Conservation (phyloP, 1,140 invertebrate species). For the Andrena cerasifolii region DNA sequence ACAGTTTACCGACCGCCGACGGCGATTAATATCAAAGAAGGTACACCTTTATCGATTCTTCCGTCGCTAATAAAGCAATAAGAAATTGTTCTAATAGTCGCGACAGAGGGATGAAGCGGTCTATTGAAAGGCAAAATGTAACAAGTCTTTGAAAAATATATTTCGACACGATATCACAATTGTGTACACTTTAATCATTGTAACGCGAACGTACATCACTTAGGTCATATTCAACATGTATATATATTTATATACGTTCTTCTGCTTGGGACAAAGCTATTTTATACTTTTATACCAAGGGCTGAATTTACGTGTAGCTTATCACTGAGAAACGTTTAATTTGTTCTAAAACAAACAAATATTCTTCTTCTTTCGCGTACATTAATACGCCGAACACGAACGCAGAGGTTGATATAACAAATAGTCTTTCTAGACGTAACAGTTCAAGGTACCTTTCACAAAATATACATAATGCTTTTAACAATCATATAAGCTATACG, state of each 20-base stretch:
- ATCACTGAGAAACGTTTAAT: background rate
- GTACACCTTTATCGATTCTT: constrained; percentile 13
- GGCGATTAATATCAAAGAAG: constrained; percentile 23
- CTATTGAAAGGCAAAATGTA: constrained; percentile 24
- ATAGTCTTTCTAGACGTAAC: constrained; percentile 45
- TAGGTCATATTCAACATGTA: constrained; percentile 12
- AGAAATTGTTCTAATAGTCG: background rate
- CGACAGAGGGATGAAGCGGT: constrained; percentile 7
- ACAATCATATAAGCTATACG: constrained; percentile 48
- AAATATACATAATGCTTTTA: constrained; percentile 55
- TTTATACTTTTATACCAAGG: constrained; percentile 6
- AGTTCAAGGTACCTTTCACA: constrained; percentile 48
- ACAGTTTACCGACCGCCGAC: background rate
- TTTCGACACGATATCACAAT: constrained; percentile 72
- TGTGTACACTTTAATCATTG: constrained; percentile 57
- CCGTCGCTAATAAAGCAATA: background rate
- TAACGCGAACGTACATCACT: constrained; percentile 32
- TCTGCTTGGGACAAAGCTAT: background rate
- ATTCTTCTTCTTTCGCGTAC: background rate
- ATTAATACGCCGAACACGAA: constrained; percentile 36
- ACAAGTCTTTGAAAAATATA: constrained; percentile 74
- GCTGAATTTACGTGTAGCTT: constrained; percentile 32
- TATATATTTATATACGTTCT: background rate
- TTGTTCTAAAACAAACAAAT: constrained; percentile 17
- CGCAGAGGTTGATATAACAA: constrained; percentile 46